Percentiles rank a stretch among this genome's conserved stretches.
phyloP scores from a whole-genome alignment of 2,797 vertebrate species.

The Pantherophis vulpinus region DNA sequence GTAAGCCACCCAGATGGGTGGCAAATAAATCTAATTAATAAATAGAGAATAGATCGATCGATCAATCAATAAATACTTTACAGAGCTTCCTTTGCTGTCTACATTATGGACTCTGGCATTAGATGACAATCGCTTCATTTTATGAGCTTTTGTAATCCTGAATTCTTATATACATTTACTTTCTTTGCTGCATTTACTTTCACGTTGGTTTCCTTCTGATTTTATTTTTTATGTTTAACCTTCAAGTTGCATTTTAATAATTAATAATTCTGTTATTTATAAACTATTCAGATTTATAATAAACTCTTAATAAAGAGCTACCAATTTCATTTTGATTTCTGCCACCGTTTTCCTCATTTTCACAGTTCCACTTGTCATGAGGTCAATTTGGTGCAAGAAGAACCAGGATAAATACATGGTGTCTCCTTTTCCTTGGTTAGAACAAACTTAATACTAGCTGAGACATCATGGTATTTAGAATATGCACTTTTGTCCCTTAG shows the following conservation, averaged over 20 bases:
- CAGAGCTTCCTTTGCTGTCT: neutral
- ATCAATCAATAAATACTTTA: neutral
- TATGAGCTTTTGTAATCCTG: neutral
- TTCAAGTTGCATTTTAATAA: neutral
- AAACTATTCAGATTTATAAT: neutral
- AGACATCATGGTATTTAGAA: neutral
- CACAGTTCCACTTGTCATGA: neutral
- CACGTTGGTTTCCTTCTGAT: neutral
- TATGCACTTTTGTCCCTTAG: neutral
- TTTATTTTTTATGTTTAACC: neutral
- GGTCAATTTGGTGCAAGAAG: neutral
- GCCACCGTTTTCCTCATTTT: neutral
- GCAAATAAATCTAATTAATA: no score
- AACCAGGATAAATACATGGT: neutral
- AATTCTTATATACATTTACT: neutral
- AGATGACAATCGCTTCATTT: neutral
- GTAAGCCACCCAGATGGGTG: neutral
- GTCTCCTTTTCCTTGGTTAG: neutral
- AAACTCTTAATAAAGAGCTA: neutral
- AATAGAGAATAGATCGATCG: no score
- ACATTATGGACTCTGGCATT: neutral
- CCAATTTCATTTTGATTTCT: neutral
- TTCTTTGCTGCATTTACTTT: neutral
- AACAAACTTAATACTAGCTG: neutral
- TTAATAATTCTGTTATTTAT: neutral